A percentile compares a stretch with the other conserved stretches of the same genome.
phyloP scores from a whole-genome alignment of 2,888 invertebrate species.

The Xanthorhoe spadicearia region DNA sequence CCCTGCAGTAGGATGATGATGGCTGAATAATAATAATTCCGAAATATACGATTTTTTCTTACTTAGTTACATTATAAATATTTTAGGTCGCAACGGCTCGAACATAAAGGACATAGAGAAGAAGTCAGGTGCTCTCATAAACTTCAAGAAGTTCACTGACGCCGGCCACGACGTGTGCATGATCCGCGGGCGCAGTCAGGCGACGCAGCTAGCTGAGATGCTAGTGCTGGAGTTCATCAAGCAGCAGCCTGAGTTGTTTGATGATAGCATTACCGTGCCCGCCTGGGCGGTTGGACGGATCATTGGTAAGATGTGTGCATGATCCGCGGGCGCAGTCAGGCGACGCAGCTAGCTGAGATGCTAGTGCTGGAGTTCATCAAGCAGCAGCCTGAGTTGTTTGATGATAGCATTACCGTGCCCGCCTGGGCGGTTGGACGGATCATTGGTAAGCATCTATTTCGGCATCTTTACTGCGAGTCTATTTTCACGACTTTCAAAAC shows the following conservation, averaged over 20 bases:
- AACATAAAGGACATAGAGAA: constrained; percentile 91
- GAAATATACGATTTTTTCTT: too few relatives aligned
- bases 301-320: constrained; percentile 88
- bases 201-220: constrained; percentile 89
- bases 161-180: constrained; percentile 87
- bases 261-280: constrained; percentile 88
- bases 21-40: too few relatives aligned
- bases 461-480: too few relatives aligned
- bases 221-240: constrained; percentile 87
- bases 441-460: constrained; percentile 80
- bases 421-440: constrained; percentile 88
- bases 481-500: too few relatives aligned
- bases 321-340: constrained; percentile 88
- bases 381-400: constrained; percentile 88
- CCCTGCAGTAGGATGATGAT: too few relatives aligned
- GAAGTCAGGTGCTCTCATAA: constrained; percentile 87
- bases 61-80: neutral
- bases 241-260: constrained; percentile 88
- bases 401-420: constrained; percentile 88
- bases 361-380: constrained; percentile 87
- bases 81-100: constrained; percentile 87
- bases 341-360: constrained; percentile 89
- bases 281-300: constrained; percentile 88
- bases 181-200: constrained; percentile 88
- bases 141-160: constrained; percentile 80